Percentiles rank a stretch among this genome's conserved stretches.
Evolutionary conservation across 2,888 invertebrate species (phyloP).

Genomic region (Agrochola lota): DNA sequence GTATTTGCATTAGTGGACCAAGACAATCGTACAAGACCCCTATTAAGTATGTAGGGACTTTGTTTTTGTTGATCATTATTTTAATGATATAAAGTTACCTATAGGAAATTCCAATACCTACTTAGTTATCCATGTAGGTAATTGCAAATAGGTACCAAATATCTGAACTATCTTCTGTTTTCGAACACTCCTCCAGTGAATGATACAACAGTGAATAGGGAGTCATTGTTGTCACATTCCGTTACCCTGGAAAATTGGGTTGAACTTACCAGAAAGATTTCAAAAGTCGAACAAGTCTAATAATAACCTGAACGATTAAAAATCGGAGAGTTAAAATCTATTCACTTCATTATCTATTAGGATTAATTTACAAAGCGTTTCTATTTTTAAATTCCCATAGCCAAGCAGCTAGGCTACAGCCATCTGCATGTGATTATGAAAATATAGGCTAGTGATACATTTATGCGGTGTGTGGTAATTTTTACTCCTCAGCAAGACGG

Average conservation of each 20-base stretch:
- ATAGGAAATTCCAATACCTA: neutral
- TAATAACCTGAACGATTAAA: neutral
- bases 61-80: neutral
- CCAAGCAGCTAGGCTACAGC: neutral
- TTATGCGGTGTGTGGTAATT: constrained; percentile 73
- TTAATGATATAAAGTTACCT: neutral
- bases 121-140: neutral
- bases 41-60: neutral
- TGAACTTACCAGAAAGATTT: neutral
- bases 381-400: constrained; percentile 39
- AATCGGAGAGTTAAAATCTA: neutral
- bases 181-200: neutral
- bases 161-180: neutral
- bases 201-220: neutral
- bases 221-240: neutral
- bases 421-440: constrained; percentile 65
- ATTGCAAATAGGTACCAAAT: neutral
- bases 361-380: constrained; percentile 9
- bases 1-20: neutral
- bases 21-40: neutral
- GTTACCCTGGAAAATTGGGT: neutral
- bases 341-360: neutral
- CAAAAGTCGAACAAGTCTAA: neutral
- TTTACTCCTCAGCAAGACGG: constrained; percentile 80
- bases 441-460: constrained; percentile 68